A percentile compares a stretch with the other conserved stretches of the same genome.
Conservation (phyloP, 2,113 vertebrate species). For the Pseudois nayaur region DNA sequence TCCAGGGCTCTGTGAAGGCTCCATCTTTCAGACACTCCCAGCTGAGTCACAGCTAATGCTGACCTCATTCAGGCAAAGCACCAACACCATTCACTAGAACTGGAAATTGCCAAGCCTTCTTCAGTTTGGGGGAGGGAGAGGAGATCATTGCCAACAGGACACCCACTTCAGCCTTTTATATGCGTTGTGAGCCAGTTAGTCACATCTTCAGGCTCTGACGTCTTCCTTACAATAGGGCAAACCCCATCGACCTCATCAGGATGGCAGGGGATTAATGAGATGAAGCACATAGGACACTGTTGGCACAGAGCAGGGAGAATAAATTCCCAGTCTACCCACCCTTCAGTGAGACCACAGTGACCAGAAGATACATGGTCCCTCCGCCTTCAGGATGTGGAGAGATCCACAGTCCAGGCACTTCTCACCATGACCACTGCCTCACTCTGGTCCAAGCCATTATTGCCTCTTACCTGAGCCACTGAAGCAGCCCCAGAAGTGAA, state of each 20-base stretch:
- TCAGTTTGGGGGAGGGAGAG: background rate
- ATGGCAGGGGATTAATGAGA: background rate
- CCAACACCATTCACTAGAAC: background rate
- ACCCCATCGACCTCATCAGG: background rate
- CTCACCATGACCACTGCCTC: accelerated
- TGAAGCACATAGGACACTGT: background rate
- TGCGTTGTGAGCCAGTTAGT: background rate
- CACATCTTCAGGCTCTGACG: background rate
- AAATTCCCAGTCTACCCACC: background rate
- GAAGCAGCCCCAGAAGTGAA: background rate
- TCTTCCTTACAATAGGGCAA: background rate
- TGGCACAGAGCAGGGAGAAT: background rate
- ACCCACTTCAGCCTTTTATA: background rate
- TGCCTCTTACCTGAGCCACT: background rate
- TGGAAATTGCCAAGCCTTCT: background rate
- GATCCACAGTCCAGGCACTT: background rate
- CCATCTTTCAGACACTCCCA: background rate
- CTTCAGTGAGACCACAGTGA: background rate
- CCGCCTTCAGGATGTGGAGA: background rate
- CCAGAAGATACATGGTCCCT: background rate
- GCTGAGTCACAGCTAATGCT: background rate
- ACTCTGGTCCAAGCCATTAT: background rate
- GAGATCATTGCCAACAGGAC: background rate
- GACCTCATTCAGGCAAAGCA: background rate
- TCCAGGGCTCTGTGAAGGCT: background rate